These are phyloP conservation scores for Peromyscus nudipes DNA, from an alignment of 2,797 vertebrate species.

Conservation along the genomic window DNA sequence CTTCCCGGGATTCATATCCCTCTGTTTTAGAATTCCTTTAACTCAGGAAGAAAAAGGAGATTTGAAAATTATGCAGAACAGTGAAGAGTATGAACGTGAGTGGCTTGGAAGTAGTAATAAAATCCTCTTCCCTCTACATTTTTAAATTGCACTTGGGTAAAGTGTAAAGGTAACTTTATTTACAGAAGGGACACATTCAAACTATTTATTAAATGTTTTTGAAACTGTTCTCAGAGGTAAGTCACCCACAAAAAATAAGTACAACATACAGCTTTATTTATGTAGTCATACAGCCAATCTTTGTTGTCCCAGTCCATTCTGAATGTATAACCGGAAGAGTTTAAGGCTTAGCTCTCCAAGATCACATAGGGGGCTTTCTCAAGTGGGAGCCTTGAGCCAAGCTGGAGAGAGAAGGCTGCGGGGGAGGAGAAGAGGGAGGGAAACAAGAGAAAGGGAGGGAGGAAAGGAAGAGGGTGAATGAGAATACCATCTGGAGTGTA, in stretches of 20 bases:
- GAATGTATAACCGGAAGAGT: neutral
- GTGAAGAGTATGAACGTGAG: neutral
- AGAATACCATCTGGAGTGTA: neutral
- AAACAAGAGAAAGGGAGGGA: neutral
- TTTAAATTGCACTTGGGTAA: conserved; percentile 22
- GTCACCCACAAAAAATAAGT: conserved; percentile 26
- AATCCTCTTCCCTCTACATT: neutral
- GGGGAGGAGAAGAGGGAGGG: fast-evolving
- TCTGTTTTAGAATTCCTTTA: conserved; percentile 8
- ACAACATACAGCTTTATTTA: conserved; percentile 42
- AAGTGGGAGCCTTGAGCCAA: neutral
- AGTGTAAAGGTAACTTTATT: neutral
- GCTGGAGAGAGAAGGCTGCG: neutral
- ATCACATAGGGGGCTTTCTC: neutral
- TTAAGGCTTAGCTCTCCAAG: neutral
- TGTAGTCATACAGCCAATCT: neutral
- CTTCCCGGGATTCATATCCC: conserved; percentile 34
- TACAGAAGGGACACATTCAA: conserved; percentile 6
- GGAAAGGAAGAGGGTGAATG: neutral
- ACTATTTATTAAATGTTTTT: neutral
- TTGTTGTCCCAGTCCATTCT: conserved; percentile 18
- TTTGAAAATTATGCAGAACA: conserved; percentile 35
- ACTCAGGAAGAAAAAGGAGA: neutral
- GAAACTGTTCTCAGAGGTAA: neutral
- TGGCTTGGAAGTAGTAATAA: neutral